A percentile compares a stretch with the other conserved stretches of the same genome.
phyloP scores from a whole-genome alignment of 1,140 invertebrate genomes.

The Pissodes strobi region DNA sequence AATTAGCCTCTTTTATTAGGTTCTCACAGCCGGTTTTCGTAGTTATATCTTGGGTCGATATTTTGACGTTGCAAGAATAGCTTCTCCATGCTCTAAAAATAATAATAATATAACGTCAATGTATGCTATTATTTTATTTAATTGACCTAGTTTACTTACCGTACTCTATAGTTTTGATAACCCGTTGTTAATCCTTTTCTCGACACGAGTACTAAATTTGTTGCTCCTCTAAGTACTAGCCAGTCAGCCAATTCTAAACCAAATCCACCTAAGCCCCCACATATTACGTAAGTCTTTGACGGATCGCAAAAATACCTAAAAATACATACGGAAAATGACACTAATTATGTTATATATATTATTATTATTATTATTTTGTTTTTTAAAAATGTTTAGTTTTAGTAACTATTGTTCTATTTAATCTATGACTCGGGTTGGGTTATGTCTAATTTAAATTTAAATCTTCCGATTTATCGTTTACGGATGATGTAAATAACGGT shows the following conservation, averaged over 20 bases:
- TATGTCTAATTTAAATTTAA: too few species aligned
- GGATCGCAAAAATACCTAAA: conserved; percentile 50
- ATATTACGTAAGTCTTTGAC: conserved; percentile 63
- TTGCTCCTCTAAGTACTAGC: conserved; percentile 79
- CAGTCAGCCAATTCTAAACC: conserved; percentile 88
- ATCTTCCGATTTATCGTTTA: too few species aligned
- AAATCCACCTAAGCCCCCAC: conserved; percentile 86
- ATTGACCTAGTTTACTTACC: conserved; percentile 54
- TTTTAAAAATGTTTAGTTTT: too few species aligned
- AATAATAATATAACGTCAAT: neutral
- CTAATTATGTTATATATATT: too few species aligned
- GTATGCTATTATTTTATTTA: neutral
- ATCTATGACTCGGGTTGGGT: too few species aligned
- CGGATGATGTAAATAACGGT: too few species aligned
- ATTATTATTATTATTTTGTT: too few species aligned
- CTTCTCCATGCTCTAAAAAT: conserved; percentile 58
- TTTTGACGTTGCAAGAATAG: conserved; percentile 60
- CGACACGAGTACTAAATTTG: conserved; percentile 78
- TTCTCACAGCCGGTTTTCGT: conserved; percentile 59
- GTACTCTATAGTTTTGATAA: conserved; percentile 74
- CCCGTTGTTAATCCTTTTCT: conserved; percentile 76
- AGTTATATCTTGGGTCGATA: conserved; percentile 58
- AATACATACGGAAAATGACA: too few species aligned
- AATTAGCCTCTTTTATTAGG: conserved; percentile 63
- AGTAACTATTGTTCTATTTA: too few species aligned